A percentile compares a stretch with the other conserved stretches of the same genome.
These are phyloP conservation scores for Grus americana DNA, from an alignment of 2,113 vertebrate genomes.

Conservation along the genomic window DNA sequence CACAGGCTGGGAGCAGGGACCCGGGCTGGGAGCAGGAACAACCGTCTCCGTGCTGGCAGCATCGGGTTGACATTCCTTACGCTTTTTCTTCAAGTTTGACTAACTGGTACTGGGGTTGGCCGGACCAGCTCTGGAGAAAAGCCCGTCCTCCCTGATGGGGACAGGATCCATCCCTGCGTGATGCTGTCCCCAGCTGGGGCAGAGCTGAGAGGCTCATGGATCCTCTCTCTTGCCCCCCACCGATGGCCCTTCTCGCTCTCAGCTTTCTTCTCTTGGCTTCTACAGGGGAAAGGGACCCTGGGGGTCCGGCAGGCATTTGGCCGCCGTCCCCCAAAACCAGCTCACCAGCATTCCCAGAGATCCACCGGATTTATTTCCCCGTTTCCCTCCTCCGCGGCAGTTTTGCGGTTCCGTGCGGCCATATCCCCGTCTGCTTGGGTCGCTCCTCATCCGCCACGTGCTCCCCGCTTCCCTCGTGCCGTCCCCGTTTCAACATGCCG, in stretches of 20 bases:
- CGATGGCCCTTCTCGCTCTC: fast-evolving
- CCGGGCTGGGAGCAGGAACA: not conserved
- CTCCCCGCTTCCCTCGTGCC: not conserved
- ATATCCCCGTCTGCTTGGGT: not conserved
- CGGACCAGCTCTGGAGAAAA: not conserved
- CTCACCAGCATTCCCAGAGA: not conserved
- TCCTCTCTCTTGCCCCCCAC: not conserved
- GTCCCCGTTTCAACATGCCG: fast-evolving
- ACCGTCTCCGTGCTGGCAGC: fast-evolving
- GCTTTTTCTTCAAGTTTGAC: not conserved
- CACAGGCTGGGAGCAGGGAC: not conserved
- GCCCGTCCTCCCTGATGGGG: not conserved
- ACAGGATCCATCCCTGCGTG: not conserved
- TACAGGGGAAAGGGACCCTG: not conserved
- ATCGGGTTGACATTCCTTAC: not conserved
- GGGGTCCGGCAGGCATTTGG: not conserved
- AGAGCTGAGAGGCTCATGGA: no score
- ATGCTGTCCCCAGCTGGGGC: no score
- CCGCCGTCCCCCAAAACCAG: not conserved
- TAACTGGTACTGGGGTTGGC: not conserved
- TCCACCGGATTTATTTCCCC: not conserved
- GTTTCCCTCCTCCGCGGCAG: not conserved
- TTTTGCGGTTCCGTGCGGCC: not conserved
- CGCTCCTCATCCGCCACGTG: not conserved
- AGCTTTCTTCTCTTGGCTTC: not conserved